These are phyloP conservation scores for Cydia pomonella DNA, from an alignment of 1,140 invertebrate species.

Conservation along the genomic window DNA sequence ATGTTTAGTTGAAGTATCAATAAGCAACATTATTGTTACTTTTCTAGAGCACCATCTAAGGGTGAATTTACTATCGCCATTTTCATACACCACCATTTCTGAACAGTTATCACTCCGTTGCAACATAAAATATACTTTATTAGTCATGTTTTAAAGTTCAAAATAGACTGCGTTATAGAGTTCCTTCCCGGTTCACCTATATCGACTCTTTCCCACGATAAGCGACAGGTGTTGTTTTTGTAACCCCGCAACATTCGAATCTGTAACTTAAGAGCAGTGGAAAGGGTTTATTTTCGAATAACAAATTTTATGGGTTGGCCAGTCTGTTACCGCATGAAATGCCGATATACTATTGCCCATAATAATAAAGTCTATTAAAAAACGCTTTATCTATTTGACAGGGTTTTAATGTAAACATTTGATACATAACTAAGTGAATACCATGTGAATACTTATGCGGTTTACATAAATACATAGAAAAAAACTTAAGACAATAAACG, in stretches of 20 bases:
- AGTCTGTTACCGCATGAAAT: background rate
- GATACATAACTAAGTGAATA: too few relatives aligned
- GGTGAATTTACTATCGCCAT: conserved; percentile 4
- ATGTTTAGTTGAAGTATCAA: background rate
- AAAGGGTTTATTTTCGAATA: conserved; percentile 13
- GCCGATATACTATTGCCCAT: conserved; percentile 30
- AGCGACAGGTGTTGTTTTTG: conserved; percentile 52
- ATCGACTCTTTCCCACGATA: conserved; percentile 56
- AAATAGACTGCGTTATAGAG: background rate
- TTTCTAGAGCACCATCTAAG: background rate
- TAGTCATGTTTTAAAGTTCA: background rate
- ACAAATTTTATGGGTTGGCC: background rate
- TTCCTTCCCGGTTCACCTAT: conserved; percentile 24
- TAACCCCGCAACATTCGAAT: background rate
- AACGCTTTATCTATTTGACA: background rate
- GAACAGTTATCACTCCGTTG: background rate
- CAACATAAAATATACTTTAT: background rate
- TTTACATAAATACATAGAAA: too few relatives aligned
- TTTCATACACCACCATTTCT: conserved; percentile 9
- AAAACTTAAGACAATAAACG: too few relatives aligned
- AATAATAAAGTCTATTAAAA: background rate
- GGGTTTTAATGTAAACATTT: background rate
- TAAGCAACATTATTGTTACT: background rate
- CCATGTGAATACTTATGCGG: too few relatives aligned
- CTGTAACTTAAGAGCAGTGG: conserved; percentile 9